These are phyloP conservation scores for Otolemur garnettii DNA, from an alignment of 2,113 vertebrate genomes.

Conservation along the genomic window DNA sequence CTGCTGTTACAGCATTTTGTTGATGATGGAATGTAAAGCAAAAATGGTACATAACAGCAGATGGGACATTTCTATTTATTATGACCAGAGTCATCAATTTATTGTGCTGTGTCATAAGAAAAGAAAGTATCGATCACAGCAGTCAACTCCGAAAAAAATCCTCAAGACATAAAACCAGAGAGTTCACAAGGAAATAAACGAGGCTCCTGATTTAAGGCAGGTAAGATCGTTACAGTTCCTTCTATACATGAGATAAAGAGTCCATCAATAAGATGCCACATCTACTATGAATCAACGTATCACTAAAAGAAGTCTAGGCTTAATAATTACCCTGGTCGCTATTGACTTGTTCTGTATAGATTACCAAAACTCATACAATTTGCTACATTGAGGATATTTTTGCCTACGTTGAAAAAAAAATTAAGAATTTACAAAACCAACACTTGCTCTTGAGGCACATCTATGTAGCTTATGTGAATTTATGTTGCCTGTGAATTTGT, in stretches of 20 bases:
- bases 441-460: background rate
- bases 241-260: background rate
- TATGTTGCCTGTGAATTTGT: background rate
- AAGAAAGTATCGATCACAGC: background rate
- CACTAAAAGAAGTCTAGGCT: background rate
- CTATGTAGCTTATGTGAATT: background rate
- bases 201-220: background rate
- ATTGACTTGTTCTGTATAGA: background rate
- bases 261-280: background rate
- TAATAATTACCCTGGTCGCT: background rate
- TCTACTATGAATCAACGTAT: background rate
- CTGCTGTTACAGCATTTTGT: background rate
- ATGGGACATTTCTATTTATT: background rate
- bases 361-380: background rate
- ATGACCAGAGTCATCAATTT: conserved; percentile 50
- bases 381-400: background rate
- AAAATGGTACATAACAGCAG: conserved; percentile 34
- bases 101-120: background rate
- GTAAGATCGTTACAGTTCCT: background rate
- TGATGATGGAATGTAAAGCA: background rate
- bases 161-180: background rate
- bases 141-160: conserved; percentile 6
- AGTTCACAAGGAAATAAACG: background rate
- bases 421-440: conserved; percentile 9
- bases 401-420: background rate